phyloP scores from a whole-genome alignment of 2,888 invertebrate species.

The Arctia plantaginis region DNA sequence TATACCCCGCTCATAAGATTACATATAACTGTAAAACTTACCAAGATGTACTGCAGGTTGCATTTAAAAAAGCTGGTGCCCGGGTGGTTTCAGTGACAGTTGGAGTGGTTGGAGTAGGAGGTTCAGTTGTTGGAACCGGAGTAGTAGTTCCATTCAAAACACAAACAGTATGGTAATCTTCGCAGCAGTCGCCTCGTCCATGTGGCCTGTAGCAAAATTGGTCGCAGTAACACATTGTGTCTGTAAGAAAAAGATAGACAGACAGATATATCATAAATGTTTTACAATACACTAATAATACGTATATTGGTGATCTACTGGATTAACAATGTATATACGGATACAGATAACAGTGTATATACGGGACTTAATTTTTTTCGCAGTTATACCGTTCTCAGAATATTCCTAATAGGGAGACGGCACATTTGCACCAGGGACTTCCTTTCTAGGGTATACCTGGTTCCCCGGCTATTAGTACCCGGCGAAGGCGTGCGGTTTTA shows the following conservation, averaged over 20 bases:
- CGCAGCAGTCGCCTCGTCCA: constrained; percentile 95
- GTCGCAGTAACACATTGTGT: constrained; percentile 97
- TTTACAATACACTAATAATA: no score
- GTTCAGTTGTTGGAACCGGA: not conserved
- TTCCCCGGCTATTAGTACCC: no score
- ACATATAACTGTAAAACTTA: constrained; percentile 2
- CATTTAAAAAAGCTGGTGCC: not conserved
- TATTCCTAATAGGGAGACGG: no score
- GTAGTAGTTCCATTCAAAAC: not conserved
- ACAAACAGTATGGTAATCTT: constrained; percentile 89
- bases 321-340: no score
- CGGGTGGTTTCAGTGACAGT: not conserved
- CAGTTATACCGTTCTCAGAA: no score
- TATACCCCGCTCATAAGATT: no score
- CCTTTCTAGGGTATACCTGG: no score
- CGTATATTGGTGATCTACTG: no score
- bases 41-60: constrained; percentile 20
- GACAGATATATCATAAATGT: not conserved
- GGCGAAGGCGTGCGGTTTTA: no score
- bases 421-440: no score
- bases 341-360: no score
- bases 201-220: constrained; percentile 93
- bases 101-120: not conserved
- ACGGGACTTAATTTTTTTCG: no score
- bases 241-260: constrained; percentile 70